Base-by-base conservation (phyloP, 2,113 vertebrate species). In the Macquaria ambigua region DNA sequence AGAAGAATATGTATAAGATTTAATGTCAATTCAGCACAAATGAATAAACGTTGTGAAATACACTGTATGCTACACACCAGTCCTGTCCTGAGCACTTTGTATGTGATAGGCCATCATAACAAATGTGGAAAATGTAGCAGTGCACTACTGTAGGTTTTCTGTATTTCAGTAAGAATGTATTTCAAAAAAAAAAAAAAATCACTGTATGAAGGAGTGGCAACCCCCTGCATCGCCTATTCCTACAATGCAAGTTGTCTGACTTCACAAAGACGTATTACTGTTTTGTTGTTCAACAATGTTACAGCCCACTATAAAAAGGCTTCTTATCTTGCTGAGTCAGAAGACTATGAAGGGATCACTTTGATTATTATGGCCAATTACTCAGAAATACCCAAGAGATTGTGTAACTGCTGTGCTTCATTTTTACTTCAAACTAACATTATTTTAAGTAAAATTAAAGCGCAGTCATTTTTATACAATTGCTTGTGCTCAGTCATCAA, bases 1-100 rank as follows among this genome's bases (percentile, higher is more conserved):
- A 77, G 50, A 75, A 70, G 68, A 64, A 37, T 73, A 90, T 48
- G 68, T 87, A 34, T 87, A 90, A 83, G 74, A 88, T 78, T 92
- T 84, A 71, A 79, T 87, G 82, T 91, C 74, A 75, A 84, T 89
- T 92, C 91, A 92, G 88, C 93, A 95, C 93, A 94, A 90, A 83
- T 79, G 71, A 88, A 72, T 79, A 89, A 74, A 85, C 71, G 84
- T 87, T 92, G 84, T 94, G 89, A 90, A 93, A 89, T 62, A 90
- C 79, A 90, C 92, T 93, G 89, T 90, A 92, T 14, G 70, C 89
- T 88, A 86, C 84, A 91, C 92, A 90, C 81, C 77, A 79, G 87
- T 94, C 87, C 82, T 92, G 92, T 95, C 90, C 93, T 88, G 90
- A 93, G 94, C 95, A 95, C 95, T 95, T 95, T 95, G 89, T 90